Conservation (phyloP, 2,797 vertebrate genomes). For the Sphaeramia orbicularis region DNA sequence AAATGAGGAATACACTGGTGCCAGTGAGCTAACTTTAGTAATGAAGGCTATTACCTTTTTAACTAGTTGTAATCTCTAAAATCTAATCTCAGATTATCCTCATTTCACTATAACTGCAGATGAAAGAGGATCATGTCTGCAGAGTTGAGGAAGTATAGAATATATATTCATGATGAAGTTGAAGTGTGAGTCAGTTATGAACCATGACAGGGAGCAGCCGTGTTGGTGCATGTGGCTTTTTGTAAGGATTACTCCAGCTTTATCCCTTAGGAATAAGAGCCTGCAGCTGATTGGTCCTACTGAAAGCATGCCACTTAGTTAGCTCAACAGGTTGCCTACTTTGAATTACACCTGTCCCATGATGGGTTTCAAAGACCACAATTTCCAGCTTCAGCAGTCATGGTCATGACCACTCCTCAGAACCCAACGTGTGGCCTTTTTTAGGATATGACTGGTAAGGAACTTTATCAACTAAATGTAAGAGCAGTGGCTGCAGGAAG, state of each 20-base stretch:
- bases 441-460: slow-evolving; percentile 60
- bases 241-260: slow-evolving; percentile 78
- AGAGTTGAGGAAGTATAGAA: slow-evolving; percentile 18
- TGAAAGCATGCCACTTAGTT: slow-evolving; percentile 72
- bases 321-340: slow-evolving; percentile 72
- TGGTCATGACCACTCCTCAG: slow-evolving; percentile 13
- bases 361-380: slow-evolving; percentile 50
- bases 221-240: slow-evolving; percentile 54
- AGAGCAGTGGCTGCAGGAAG: slow-evolving; percentile 38
- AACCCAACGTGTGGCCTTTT: slow-evolving; percentile 7
- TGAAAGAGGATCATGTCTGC: background rate
- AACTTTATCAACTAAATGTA: slow-evolving; percentile 45
- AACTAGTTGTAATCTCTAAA: slow-evolving; percentile 1
- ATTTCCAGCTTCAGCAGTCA: slow-evolving; percentile 6
- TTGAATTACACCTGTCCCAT: slow-evolving; percentile 66
- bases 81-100: background rate
- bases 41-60: background rate
- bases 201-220: slow-evolving; percentile 54
- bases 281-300: slow-evolving; percentile 64
- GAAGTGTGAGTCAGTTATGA: slow-evolving; percentile 35
- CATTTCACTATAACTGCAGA: background rate
- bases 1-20: background rate
- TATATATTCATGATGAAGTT: slow-evolving; percentile 20
- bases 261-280: slow-evolving; percentile 68
- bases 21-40: background rate